Conservation (phyloP, 37 sponge, comb jelly and placozoan species). For the Aphrocallistes beatrix region DNA sequence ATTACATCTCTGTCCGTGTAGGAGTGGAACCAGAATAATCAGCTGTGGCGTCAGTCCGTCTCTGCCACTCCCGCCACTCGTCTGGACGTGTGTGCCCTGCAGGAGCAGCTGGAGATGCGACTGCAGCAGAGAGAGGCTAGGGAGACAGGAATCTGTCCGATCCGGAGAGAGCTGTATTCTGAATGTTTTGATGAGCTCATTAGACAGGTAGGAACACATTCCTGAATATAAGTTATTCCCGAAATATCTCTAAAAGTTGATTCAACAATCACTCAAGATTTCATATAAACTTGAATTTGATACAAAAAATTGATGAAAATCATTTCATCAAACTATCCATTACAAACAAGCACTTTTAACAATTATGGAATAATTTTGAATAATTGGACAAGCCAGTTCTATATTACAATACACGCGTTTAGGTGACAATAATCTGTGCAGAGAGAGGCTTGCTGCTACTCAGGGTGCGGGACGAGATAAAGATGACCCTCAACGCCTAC, state of each 20-base stretch:
- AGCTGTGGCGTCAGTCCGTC: slow-evolving; percentile 91
- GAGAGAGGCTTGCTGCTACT: slow-evolving; percentile 88
- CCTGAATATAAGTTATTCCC: no score
- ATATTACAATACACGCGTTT: no score
- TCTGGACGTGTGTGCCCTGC: slow-evolving; percentile 78
- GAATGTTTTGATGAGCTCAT: slow-evolving; percentile 96
- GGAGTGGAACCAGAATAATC: slow-evolving; percentile 86
- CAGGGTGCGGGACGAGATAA: slow-evolving; percentile 89
- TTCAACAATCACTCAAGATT: no score
- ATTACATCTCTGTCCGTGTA: no score
- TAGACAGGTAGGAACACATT: slow-evolving; percentile 63
- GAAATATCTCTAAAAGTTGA: no score
- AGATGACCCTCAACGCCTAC: slow-evolving; percentile 97
- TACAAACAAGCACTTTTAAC: no score
- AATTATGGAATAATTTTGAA: no score
- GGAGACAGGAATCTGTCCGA: slow-evolving; percentile 98
- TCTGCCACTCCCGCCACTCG: slow-evolving; percentile 97
- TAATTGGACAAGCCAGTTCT: no score
- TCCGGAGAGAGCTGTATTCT: slow-evolving; percentile 93
- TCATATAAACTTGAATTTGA: no score
- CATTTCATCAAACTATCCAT: no score
- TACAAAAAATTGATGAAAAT: no score
- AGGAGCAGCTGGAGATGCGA: slow-evolving; percentile 77
- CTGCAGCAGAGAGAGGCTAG: slow-evolving; percentile 94
- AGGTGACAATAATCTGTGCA: slow-evolving; percentile 84